Percentiles rank a stretch among this genome's conserved stretches.
These are phyloP conservation scores for Gorsachius magnificus DNA, from an alignment of 2,797 vertebrate species.

Conservation along the genomic window DNA sequence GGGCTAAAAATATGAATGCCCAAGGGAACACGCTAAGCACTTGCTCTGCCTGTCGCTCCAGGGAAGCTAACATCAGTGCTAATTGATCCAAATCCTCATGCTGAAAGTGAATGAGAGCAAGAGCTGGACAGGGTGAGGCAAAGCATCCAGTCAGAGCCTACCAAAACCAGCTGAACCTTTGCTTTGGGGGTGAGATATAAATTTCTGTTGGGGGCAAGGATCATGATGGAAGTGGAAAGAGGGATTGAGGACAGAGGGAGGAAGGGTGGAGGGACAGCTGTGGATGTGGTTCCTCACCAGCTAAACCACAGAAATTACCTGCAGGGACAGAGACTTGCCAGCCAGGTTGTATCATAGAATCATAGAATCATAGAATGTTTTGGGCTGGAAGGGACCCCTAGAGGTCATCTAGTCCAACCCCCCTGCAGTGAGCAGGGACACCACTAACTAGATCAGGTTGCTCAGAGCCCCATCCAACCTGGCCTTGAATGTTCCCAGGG, in stretches of 20 bases:
- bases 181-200: not conserved
- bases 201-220: not conserved
- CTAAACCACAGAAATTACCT: not conserved
- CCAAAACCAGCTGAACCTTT: not conserved
- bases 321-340: not conserved
- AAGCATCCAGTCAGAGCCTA: not conserved
- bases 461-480: too few relatives aligned
- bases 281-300: not conserved
- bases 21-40: not conserved
- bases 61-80: not conserved
- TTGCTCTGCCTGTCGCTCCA: not conserved
- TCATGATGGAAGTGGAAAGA: not conserved
- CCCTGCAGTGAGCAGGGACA: too few relatives aligned
- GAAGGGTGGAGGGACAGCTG: not conserved
- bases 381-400: too few relatives aligned
- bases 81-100: not conserved
- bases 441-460: too few relatives aligned
- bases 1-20: slow-evolving; percentile 44
- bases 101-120: not conserved
- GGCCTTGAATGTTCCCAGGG: too few relatives aligned
- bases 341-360: not conserved
- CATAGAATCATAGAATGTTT: too few relatives aligned
- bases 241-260: not conserved
- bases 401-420: too few relatives aligned
- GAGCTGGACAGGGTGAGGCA: not conserved